phyloP scores from a whole-genome alignment of 2,113 vertebrate genomes.

The Nipponia nippon region DNA sequence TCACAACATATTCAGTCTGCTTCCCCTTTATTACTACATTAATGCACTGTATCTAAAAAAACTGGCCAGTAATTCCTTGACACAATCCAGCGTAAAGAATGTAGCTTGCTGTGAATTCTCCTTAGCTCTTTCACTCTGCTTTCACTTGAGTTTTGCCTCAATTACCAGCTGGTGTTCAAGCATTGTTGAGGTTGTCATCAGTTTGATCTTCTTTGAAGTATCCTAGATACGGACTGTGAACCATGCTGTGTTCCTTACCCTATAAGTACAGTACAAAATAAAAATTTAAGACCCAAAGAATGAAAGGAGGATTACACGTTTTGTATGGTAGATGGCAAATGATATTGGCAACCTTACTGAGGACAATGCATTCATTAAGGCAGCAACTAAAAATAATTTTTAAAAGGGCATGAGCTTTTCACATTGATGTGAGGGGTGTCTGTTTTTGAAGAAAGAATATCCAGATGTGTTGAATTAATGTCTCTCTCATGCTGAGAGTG shows the following conservation, averaged over 20 bases:
- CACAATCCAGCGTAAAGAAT: neutral
- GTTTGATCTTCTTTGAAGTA: neutral
- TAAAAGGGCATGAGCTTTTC: neutral
- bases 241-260: neutral
- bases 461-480: neutral
- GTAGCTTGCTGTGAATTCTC: neutral
- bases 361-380: neutral
- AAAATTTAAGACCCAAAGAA: neutral
- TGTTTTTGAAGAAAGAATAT: neutral
- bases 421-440: neutral
- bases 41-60: neutral
- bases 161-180: neutral
- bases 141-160: neutral
- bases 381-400: neutral
- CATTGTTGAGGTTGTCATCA: neutral
- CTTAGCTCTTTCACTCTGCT: neutral
- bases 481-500: neutral
- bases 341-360: neutral
- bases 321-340: neutral
- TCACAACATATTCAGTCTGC: neutral
- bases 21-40: neutral
- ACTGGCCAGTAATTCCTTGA: neutral
- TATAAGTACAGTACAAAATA: neutral
- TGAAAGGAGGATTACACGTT: neutral
- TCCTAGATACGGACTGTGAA: neutral